Evolutionary conservation across 2,888 invertebrate species (phyloP).

Genomic region (Acronicta alni): DNA sequence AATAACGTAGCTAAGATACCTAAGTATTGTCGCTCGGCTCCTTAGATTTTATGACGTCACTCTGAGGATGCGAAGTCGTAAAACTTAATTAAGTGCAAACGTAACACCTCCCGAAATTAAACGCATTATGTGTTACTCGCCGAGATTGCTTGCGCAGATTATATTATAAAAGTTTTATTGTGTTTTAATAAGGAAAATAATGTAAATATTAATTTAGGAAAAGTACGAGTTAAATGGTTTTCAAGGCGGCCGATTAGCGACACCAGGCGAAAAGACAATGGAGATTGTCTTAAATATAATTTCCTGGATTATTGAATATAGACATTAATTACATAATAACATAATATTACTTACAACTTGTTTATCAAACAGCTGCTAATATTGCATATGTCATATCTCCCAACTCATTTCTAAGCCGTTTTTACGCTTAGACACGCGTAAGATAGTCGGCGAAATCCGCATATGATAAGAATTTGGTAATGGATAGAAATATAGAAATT

Average conservation of each 20-base stretch:
- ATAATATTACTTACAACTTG: too few species aligned
- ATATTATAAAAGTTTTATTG: slow-evolving; percentile 62
- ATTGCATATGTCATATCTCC: too few species aligned
- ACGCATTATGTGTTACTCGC: slow-evolving; percentile 60
- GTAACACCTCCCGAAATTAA: slow-evolving; percentile 68
- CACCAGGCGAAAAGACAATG: slow-evolving; percentile 4
- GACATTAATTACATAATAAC: too few species aligned
- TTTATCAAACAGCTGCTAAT: too few species aligned
- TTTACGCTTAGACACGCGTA: too few species aligned
- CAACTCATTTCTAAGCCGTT: too few species aligned
- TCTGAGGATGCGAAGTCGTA: slow-evolving; percentile 68
- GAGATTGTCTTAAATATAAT: slow-evolving; percentile 8
- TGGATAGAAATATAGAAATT: too few species aligned
- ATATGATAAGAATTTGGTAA: too few species aligned
- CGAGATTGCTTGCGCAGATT: slow-evolving; percentile 61
- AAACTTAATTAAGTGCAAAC: slow-evolving; percentile 74
- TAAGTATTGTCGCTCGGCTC: slow-evolving; percentile 55
- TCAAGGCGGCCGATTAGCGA: too few species aligned
- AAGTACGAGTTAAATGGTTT: slow-evolving; percentile 11
- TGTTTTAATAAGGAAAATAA: slow-evolving; percentile 44
- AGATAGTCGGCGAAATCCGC: too few species aligned
- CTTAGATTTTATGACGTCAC: slow-evolving; percentile 71
- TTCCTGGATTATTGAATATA: neutral
- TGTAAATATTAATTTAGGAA: slow-evolving; percentile 40
- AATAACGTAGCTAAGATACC: slow-evolving; percentile 54